A percentile compares a stretch with the other conserved stretches of the same genome.
phyloP scores from a whole-genome alignment of 2,113 vertebrate species.

The Catagonus wagneri region DNA sequence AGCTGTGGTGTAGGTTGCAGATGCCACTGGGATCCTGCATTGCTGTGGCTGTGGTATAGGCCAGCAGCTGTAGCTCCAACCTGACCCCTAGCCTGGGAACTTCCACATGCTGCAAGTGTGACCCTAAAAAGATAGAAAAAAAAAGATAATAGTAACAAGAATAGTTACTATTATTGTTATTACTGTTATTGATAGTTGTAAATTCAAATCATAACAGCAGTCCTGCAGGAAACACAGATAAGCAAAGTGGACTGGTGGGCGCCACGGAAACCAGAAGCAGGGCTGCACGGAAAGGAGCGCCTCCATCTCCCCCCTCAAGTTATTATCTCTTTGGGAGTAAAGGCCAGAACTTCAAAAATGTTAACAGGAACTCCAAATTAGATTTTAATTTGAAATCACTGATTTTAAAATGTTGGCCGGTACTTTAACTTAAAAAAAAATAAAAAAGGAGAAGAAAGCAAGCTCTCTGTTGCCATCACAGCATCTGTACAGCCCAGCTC shows the following conservation, averaged over 20 bases:
- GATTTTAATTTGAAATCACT: background rate
- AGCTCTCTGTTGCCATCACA: accelerated
- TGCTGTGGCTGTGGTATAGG: too few species aligned
- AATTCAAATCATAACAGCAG: background rate
- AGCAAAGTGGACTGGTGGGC: background rate
- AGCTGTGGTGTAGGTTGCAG: too few species aligned
- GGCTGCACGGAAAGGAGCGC: accelerated
- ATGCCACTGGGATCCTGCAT: too few species aligned
- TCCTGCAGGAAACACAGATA: background rate
- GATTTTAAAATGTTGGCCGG: background rate
- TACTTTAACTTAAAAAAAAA: background rate
- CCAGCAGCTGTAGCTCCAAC: too few species aligned
- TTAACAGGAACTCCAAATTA: background rate
- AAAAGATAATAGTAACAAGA: too few species aligned
- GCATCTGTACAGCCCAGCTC: background rate
- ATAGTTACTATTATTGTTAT: accelerated
- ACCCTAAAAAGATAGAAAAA: too few species aligned
- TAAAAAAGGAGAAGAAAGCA: background rate
- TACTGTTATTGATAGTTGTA: background rate
- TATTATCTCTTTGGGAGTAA: background rate
- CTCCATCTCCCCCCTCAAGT: background rate
- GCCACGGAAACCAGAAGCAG: background rate
- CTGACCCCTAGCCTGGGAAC: too few species aligned
- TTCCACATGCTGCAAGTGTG: too few species aligned
- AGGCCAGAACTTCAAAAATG: background rate